A percentile compares a stretch with the other conserved stretches of the same genome.
phyloP scores from a whole-genome alignment of 2,797 vertebrate genomes.

The Alcedo atthis region DNA sequence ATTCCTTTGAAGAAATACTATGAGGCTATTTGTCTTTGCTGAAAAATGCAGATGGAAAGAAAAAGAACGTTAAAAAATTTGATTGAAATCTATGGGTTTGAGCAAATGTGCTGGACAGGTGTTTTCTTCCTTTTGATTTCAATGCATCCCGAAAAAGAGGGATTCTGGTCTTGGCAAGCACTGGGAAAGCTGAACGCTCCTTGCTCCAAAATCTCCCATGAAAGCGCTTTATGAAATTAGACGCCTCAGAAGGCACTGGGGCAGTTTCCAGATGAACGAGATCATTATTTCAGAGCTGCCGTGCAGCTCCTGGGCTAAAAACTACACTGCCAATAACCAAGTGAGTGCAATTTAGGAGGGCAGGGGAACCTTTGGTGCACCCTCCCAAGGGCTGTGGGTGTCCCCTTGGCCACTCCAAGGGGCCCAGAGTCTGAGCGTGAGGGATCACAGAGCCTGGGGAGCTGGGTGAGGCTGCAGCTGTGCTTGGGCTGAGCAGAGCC shows the following conservation, averaged over 20 bases:
- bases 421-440: not conserved
- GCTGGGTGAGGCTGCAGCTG: not conserved
- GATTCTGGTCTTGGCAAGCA: not conserved
- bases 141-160: not conserved
- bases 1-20: conserved; percentile 74
- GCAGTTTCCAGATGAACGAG: conserved; percentile 42
- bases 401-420: fast-evolving
- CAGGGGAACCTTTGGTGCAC: not conserved
- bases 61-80: conserved; percentile 19
- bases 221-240: conserved; percentile 57
- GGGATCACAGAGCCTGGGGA: not conserved
- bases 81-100: conserved; percentile 3
- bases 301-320: conserved; percentile 2
- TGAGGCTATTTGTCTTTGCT: conserved; percentile 63
- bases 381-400: not conserved
- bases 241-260: conserved; percentile 19
- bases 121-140: conserved; percentile 36
- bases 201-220: not conserved
- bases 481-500: not conserved
- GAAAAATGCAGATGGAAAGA: conserved; percentile 51
- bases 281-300: conserved; percentile 38
- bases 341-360: not conserved
- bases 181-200: not conserved
- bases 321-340: not conserved
- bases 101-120: conserved; percentile 56